Evolutionary conservation across 2,797 vertebrate species (phyloP).

Genomic region (Neosalanx taihuensis): DNA sequence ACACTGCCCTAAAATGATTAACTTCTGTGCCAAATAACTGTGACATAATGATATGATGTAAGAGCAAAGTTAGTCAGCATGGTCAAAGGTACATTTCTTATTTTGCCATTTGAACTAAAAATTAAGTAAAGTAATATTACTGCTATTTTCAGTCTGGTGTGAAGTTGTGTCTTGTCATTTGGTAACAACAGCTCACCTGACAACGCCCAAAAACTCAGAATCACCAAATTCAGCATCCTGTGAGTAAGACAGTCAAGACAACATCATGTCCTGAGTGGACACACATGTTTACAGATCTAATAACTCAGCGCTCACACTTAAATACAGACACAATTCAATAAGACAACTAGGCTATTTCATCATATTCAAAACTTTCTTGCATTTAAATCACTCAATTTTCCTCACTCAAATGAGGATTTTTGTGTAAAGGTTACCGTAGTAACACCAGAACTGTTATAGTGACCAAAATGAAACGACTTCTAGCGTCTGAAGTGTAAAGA

Average conservation of each 20-base stretch:
- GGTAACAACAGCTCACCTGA: conserved; percentile 57
- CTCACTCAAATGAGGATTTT: neutral
- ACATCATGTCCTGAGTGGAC: neutral
- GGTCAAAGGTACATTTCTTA: conserved; percentile 19
- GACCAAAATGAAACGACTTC: neutral
- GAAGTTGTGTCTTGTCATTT: neutral
- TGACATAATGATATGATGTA: conserved; percentile 5
- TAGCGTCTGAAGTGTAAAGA: neutral
- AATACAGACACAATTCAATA: neutral
- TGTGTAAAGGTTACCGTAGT: too few relatives aligned
- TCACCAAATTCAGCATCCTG: conserved; percentile 63
- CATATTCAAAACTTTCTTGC: neutral
- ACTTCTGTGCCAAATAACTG: conserved; percentile 29
- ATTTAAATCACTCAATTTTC: neutral
- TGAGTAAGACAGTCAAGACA: conserved; percentile 3
- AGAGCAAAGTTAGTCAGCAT: conserved; percentile 19
- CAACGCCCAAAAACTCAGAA: conserved; percentile 56
- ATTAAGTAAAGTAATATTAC: neutral
- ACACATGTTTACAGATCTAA: neutral
- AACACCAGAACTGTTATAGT: neutral
- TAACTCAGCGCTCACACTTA: too few relatives aligned
- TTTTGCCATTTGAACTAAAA: neutral
- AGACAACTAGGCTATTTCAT: neutral
- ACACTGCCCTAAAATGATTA: conserved; percentile 37
- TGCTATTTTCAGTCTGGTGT: neutral